Conservation (phyloP, 2,113 vertebrate species). For the Anguilla japonica region DNA sequence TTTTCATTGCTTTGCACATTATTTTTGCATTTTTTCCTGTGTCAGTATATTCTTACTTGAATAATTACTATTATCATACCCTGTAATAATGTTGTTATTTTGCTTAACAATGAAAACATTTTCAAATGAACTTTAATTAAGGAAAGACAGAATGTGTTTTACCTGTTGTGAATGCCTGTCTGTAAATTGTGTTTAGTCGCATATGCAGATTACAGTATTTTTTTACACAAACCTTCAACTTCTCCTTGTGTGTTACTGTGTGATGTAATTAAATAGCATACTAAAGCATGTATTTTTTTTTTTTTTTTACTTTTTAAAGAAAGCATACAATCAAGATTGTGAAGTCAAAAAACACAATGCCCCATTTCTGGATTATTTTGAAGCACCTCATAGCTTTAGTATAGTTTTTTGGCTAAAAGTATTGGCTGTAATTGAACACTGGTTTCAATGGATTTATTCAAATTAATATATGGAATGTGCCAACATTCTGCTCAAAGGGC, state of each 20-base stretch:
- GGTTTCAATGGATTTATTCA: not conserved
- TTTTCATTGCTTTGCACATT: not conserved
- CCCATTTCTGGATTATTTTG: conserved; percentile 55
- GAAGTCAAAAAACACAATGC: conserved; percentile 65
- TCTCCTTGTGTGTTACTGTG: conserved; percentile 51
- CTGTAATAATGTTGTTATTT: not conserved
- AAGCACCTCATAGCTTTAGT: conserved; percentile 58
- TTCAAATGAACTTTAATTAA: conserved; percentile 50
- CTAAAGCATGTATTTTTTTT: conserved; percentile 54
- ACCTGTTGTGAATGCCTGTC: conserved; percentile 59
- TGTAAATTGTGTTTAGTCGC: conserved; percentile 39
- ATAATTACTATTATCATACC: not conserved
- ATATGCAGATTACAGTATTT: conserved; percentile 50
- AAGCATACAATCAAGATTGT: conserved; percentile 69
- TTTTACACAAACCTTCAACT: conserved; percentile 59
- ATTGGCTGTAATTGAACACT: not conserved
- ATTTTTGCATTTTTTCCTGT: not conserved
- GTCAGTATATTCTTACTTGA: not conserved
- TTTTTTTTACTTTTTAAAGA: conserved; percentile 44
- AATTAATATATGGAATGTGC: not conserved
- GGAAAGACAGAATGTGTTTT: conserved; percentile 66
- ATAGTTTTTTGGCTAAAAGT: conserved; percentile 38
- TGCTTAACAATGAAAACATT: no score
- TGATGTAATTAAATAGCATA: conserved; percentile 64
- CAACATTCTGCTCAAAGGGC: not conserved